Evolutionary conservation across 2,113 vertebrate species (phyloP).

Genomic region (Australoheros scitulus): DNA sequence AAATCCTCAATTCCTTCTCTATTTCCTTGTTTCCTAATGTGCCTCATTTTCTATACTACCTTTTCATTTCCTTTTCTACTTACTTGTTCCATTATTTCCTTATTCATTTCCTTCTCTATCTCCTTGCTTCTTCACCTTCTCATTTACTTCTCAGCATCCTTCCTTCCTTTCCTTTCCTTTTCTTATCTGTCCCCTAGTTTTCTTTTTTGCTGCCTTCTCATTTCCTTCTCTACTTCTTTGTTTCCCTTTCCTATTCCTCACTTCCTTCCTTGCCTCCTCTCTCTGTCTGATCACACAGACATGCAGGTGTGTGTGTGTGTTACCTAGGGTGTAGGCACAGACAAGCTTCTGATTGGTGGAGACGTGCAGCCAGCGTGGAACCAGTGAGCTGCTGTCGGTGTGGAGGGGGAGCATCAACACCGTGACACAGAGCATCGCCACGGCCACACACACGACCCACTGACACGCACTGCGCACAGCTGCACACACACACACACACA

Average conservation of each 20-base stretch:
- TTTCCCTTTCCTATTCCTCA: rapidly evolving
- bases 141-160: too few relatives aligned
- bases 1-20: rapidly evolving
- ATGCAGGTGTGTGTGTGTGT: neutral
- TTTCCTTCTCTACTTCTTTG: rapidly evolving
- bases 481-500: neutral
- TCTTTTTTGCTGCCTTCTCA: rapidly evolving
- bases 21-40: neutral
- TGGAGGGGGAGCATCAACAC: conserved; percentile 51
- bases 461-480: conserved; percentile 24
- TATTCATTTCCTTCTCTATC: rapidly evolving
- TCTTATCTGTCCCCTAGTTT: neutral
- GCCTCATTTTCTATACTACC: neutral
- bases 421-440: conserved; percentile 26
- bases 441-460: conserved; percentile 25
- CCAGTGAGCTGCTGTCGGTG: conserved; percentile 12
- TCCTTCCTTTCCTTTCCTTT: neutral
- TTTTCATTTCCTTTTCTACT: neutral
- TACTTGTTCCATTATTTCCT: neutral
- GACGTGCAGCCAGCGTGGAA: conserved; percentile 48
- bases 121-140: neutral
- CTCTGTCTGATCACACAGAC: rapidly evolving
- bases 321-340: conserved; percentile 46
- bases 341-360: conserved; percentile 55
- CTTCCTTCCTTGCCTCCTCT: neutral